phyloP scores from a whole-genome alignment of 2,888 invertebrate genomes.

The Ectobius pallidus region DNA sequence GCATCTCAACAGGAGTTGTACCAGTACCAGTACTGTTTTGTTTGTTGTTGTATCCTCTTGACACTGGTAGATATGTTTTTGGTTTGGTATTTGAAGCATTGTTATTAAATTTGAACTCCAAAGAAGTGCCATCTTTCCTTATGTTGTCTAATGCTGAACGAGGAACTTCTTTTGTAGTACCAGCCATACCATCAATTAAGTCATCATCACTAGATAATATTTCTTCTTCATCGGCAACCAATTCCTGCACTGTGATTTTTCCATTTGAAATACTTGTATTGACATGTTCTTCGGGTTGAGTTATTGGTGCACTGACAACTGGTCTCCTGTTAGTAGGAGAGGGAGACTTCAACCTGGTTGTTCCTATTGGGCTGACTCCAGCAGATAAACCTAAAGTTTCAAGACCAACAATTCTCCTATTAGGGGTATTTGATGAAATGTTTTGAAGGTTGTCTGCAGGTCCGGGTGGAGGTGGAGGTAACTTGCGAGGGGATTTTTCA shows the following conservation, averaged over 20 bases:
- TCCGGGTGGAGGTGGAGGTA: neutral
- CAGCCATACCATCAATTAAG: slow-evolving; percentile 3
- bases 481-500: slow-evolving; percentile 42
- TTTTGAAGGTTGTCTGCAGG: neutral
- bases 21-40: slow-evolving; percentile 17
- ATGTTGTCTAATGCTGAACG: slow-evolving; percentile 70
- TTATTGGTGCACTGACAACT: neutral
- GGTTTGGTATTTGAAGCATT: slow-evolving; percentile 35
- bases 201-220: slow-evolving; percentile 18
- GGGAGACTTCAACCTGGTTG: slow-evolving; percentile 30
- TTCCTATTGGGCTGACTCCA: neutral
- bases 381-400: slow-evolving; percentile 13
- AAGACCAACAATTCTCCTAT: slow-evolving; percentile 9
- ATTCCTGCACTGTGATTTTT: slow-evolving; percentile 18
- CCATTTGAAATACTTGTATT: slow-evolving; percentile 28
- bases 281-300: neutral
- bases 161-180: slow-evolving; percentile 56
- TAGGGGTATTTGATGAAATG: neutral
- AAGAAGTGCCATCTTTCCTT: slow-evolving; percentile 69
- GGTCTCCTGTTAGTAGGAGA: slow-evolving; percentile 17
- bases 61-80: slow-evolving; percentile 45
- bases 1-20: slow-evolving; percentile 1
- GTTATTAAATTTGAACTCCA: slow-evolving; percentile 65
- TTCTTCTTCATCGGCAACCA: neutral
- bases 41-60: neutral